Base-by-base conservation (phyloP, 2,888 invertebrate genomes). In the Arge pagana region DNA sequence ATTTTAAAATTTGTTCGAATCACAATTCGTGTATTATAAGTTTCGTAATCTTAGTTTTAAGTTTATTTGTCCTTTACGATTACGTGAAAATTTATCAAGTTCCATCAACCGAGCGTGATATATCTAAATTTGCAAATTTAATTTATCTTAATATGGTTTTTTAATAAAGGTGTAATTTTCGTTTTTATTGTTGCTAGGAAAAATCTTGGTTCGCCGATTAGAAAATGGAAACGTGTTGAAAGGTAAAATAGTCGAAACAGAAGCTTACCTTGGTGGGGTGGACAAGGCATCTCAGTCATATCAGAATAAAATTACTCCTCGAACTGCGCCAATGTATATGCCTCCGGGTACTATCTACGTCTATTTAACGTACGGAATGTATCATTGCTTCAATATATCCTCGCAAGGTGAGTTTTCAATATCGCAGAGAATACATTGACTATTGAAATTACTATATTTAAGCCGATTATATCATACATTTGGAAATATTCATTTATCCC, bases 311-410 rank as follows among this genome's bases (percentile, higher is more conserved):
- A 69, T 79, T 56, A 87, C 89, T 1, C 77, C 79, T 3, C 76
- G 82, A 57, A 88, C 84, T 67, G 79, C 82, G 62, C 85, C 88
- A 1, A 87, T 89, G 86, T 89, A 83, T 64, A 87, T 87, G 86
- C 71, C 77, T 48, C 83, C 86, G 15, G 88, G 88, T 11, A 88
- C 88, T 7, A 79, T 82, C 19, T 89, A 85, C 70, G 85, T 89
- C 3, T 88, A 89, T 63, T 78, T 84, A 62, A 88, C 87, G 1
- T 89, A 89, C 68, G 88, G 89, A 57, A 86, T 87, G 83, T 88
- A 89, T 65, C 80, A 83, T 64, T 88, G 88, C 67, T 82, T 89
- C 64, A 89, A 89, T 70, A 84, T 89, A 54, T 87, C 88, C 23
- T 83, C 85, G 61, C 71, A 76, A 76, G 84, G 85, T 84, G 64